These are phyloP conservation scores for Rutpela maculata DNA, from an alignment of 2,888 invertebrate genomes.

Conservation along the genomic window DNA sequence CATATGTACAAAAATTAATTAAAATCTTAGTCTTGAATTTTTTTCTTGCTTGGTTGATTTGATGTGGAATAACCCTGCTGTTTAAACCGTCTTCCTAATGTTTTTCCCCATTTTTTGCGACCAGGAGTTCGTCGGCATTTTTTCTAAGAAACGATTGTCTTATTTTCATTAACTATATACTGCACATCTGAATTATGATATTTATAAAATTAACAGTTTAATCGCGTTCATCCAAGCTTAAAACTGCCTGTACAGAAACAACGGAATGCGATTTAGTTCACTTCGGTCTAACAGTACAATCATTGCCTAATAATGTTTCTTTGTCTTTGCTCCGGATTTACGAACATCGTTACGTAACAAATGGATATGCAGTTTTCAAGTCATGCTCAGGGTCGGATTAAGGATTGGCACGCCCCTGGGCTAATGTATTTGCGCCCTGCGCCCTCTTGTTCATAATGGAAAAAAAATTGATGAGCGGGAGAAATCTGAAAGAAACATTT, in stretches of 20 bases:
- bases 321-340: conserved; percentile 52
- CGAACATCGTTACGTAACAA: conserved; percentile 45
- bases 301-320: conserved; percentile 53
- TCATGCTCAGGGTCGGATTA: no score
- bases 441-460: no score
- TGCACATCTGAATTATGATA: conserved; percentile 29
- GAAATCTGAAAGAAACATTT: no score
- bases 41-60: no score
- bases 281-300: conserved; percentile 53
- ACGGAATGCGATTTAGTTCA: conserved; percentile 57
- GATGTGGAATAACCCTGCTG: no score
- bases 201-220: conserved; percentile 8
- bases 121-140: not conserved
- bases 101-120: not conserved
- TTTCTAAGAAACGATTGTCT: not conserved
- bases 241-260: conserved; percentile 46
- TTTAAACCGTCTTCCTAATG: no score
- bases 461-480: no score
- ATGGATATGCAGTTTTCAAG: conserved; percentile 13
- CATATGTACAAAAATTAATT: no score
- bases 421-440: no score
- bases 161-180: not conserved
- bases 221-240: conserved; percentile 38
- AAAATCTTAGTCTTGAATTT: no score
- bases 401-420: no score